A percentile compares a stretch with the other conserved stretches of the same genome.
Conservation (phyloP, 2,797 vertebrate genomes). For the Gouania willdenowi region DNA sequence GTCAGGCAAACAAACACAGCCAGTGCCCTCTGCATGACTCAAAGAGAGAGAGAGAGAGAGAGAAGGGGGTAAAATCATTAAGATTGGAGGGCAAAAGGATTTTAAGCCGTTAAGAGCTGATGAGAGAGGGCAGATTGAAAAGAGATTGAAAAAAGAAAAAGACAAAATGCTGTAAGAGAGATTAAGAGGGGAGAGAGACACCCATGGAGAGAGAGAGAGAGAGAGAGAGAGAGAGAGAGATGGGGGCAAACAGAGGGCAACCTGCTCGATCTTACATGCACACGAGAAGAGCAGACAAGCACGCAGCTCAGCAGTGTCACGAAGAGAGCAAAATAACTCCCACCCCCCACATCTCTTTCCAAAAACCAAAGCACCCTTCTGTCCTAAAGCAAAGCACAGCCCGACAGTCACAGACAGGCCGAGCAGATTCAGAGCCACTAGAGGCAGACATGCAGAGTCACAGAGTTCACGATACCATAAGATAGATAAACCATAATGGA, state of each 20-base stretch:
- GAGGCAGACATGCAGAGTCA: background rate
- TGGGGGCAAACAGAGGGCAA: conserved; percentile 61
- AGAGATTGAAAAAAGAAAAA: conserved; percentile 18
- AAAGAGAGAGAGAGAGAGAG: conserved; percentile 15
- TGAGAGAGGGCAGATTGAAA: conserved; percentile 36
- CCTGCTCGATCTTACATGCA: conserved; percentile 56
- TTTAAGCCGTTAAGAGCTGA: conserved; percentile 39
- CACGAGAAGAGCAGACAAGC: conserved; percentile 59
- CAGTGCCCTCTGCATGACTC: conserved; percentile 53
- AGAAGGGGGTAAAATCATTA: conserved; percentile 19
- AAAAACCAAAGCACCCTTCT: too few relatives aligned
- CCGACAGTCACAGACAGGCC: conserved; percentile 25
- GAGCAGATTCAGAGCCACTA: background rate
- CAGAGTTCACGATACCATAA: too few relatives aligned
- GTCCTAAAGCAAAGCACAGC: conserved; percentile 27
- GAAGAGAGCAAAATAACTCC: conserved; percentile 45
- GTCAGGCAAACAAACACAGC: conserved; percentile 66
- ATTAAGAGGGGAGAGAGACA: conserved; percentile 24
- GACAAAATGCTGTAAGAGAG: conserved; percentile 32
- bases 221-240: conserved; percentile 40
- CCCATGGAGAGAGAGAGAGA: conserved; percentile 9
- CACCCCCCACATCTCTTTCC: too few relatives aligned
- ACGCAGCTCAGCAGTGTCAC: conserved; percentile 51
- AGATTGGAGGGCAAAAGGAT: conserved; percentile 37
- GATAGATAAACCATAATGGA: too few relatives aligned